Evolutionary conservation across 2,888 invertebrate genomes (phyloP).

Genomic region (Mythimna ferrago): DNA sequence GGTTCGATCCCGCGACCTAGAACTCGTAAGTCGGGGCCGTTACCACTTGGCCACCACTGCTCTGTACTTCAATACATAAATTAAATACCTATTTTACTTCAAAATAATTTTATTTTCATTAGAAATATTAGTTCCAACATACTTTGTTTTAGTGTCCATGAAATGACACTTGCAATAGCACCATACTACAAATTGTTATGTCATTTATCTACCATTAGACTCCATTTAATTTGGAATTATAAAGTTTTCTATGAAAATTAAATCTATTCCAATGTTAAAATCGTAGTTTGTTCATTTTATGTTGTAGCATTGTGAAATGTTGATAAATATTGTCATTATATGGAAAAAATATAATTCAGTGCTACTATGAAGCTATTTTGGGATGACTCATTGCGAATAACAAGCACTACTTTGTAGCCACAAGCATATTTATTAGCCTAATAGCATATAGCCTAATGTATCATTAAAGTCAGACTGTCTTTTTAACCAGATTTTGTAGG

Average conservation of each 20-base stretch:
- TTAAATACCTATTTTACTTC: not conserved
- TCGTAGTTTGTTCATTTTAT: constrained; percentile 9
- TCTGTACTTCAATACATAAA: too few species aligned
- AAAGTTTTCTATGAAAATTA: constrained; percentile 34
- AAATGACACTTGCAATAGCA: constrained; percentile 8
- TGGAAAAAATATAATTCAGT: not conserved
- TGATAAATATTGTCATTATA: constrained; percentile 25
- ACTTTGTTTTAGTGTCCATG: constrained; percentile 21
- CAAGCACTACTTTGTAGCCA: not conserved
- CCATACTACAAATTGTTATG: constrained; percentile 16
- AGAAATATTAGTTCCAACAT: constrained; percentile 29
- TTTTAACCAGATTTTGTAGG: not conserved
- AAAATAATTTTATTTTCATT: constrained; percentile 19
- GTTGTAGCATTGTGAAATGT: constrained; percentile 11
- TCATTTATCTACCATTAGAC: constrained; percentile 37
- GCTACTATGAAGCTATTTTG: constrained; percentile 7
- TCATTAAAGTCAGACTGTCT: not conserved
- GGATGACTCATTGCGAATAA: not conserved
- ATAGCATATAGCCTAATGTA: not conserved
- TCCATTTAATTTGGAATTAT: constrained; percentile 40
- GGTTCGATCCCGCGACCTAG: too few species aligned
- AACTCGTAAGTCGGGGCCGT: too few species aligned
- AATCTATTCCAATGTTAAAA: constrained; percentile 18
- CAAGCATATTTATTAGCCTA: not conserved
- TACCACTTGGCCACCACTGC: too few species aligned